Evolutionary conservation across 2,888 invertebrate species (phyloP), one percentile per base, ranked within the genome.

Genomic region (Bombylius discolor): DNA sequence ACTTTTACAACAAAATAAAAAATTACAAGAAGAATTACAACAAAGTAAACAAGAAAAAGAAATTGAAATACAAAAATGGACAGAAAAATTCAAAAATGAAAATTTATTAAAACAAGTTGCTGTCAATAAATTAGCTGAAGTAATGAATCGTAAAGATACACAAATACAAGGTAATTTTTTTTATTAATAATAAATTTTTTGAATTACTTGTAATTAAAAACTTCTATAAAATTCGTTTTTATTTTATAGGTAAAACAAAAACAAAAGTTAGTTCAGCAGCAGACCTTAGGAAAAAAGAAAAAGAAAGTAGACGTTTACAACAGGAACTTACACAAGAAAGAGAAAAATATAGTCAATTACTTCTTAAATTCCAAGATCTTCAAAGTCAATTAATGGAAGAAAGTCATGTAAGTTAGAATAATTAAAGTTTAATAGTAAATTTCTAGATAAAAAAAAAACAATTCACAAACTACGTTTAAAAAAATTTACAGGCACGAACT

Each of bases 111-210:
- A 92, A 70, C 87, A 89, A 70, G 90, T 95, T 76, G 97, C 97
- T 52, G 94, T 98, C 61, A 94, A 96, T 75, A 99, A 98, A 72
- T 79, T 99, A 61, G 94, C 96, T 6, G 96, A 98, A 76, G 90
- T 98, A 59, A 89, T 98, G 89, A 94, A 95, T 72, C 83, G 96
- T 68, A 93, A 89, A 69, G 88, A 88, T 68, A 69, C 72, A 52
- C 70, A 71, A 62, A 64, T 69, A 61, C 80, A 82, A 42, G 83
- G 85, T 56, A 85, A 87, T 67, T 66, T 46, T 13, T 4, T 23
- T 36, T 7, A 33, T 47, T 42, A 2, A 3, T 11, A 42, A 4
- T 5, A 11, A 42, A 42, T 42, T 11, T n/a, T 50, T 32, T 51
- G 32, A 11, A 56, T 23, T 44, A n/a, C 5, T 49, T 48, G 32